Conservation (phyloP, 2,113 vertebrate species). For the Mesoclemmys tuberculata region DNA sequence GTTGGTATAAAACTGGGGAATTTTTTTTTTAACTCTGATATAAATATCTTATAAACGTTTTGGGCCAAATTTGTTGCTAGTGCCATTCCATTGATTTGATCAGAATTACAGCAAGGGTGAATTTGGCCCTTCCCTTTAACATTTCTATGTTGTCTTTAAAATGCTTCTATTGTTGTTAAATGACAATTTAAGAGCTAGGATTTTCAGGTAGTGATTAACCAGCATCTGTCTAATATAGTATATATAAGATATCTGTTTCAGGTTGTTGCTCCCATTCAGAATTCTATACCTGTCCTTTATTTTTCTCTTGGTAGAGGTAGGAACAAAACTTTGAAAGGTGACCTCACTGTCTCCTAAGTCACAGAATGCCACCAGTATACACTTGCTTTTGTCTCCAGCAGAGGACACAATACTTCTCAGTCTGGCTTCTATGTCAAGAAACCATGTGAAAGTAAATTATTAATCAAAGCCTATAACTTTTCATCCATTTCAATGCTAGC, state of each 20-base stretch:
- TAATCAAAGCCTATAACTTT: background rate
- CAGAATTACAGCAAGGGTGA: background rate
- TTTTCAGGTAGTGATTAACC: background rate
- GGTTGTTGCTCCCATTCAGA: background rate
- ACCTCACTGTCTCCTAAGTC: background rate
- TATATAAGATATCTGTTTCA: background rate
- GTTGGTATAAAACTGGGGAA: background rate
- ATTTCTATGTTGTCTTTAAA: background rate
- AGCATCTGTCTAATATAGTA: background rate
- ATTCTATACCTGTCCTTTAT: background rate
- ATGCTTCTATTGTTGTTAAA: background rate
- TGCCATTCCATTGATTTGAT: background rate
- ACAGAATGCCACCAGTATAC: background rate
- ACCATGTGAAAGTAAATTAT: background rate
- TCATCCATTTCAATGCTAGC: background rate
- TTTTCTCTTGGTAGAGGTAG: background rate
- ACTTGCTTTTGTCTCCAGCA: rapidly evolving
- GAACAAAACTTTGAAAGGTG: background rate
- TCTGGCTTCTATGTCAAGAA: slow-evolving; percentile 7
- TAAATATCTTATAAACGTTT: background rate
- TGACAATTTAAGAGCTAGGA: background rate
- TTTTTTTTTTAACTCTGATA: too few species aligned
- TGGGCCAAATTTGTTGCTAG: background rate
- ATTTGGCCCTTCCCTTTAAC: background rate
- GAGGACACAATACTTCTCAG: background rate